These are phyloP conservation scores for Fulica atra DNA, from an alignment of 2,113 vertebrate genomes.

Conservation along the genomic window DNA sequence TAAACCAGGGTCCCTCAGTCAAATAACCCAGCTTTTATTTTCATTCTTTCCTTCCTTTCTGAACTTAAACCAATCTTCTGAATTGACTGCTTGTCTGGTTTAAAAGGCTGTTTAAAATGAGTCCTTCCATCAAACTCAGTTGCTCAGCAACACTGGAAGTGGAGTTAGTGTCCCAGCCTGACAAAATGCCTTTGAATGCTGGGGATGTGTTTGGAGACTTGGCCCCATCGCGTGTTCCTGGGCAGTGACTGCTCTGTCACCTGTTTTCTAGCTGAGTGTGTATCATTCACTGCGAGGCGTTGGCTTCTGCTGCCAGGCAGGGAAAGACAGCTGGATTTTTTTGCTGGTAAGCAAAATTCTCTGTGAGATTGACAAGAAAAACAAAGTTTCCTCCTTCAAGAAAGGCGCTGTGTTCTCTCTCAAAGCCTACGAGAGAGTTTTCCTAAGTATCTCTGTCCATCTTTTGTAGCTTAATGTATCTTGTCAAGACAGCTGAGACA, in stretches of 20 bases:
- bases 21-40: constrained; percentile 39
- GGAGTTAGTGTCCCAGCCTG: neutral
- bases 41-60: neutral
- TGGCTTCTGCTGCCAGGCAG: neutral
- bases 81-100: constrained; percentile 27
- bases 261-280: neutral
- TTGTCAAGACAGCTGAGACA: neutral
- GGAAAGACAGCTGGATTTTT: neutral
- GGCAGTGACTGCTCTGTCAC: neutral
- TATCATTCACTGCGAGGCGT: neutral
- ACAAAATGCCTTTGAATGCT: neutral
- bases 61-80: neutral
- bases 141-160: constrained; percentile 45
- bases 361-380: neutral
- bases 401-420: neutral
- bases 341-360: neutral
- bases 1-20: neutral
- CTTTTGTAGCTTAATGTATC: neutral
- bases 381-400: neutral
- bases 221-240: neutral
- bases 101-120: neutral
- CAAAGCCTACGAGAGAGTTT: neutral
- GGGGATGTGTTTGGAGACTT: neutral
- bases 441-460: neutral
- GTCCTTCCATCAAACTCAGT: neutral